These are phyloP conservation scores for Microtus montanus DNA, from an alignment of 2,113 vertebrate genomes.

Conservation along the genomic window DNA sequence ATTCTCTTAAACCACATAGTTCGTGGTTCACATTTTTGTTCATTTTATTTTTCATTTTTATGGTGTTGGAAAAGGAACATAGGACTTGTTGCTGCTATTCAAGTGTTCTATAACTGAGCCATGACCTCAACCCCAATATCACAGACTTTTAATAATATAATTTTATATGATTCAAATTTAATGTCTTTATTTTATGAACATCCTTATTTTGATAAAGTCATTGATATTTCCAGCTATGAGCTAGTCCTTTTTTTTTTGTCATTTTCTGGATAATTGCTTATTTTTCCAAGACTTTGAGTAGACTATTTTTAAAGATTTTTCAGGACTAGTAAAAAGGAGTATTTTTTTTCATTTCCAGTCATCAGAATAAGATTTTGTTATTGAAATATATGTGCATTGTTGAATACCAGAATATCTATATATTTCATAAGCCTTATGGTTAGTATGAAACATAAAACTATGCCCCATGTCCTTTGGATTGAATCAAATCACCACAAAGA, in stretches of 20 bases:
- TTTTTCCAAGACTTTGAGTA: conserved; percentile 35
- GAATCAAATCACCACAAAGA: not conserved
- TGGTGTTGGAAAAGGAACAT: not conserved
- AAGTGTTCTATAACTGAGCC: not conserved
- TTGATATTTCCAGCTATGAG: not conserved
- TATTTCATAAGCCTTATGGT: not conserved
- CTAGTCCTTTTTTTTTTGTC: not conserved
- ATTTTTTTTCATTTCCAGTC: conserved; percentile 18
- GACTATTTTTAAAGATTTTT: conserved; percentile 32
- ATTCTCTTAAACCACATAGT: not conserved
- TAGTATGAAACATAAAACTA: not conserved
- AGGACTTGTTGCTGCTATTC: not conserved
- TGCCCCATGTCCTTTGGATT: not conserved
- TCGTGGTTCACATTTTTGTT: not conserved
- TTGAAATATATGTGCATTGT: not conserved
- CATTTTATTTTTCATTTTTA: not conserved
- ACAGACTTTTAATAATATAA: not conserved
- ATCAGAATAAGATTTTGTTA: not conserved
- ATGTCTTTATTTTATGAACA: not conserved
- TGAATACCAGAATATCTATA: not conserved
- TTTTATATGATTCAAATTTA: not conserved
- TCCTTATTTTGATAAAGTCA: not conserved
- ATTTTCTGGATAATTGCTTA: not conserved
- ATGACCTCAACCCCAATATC: not conserved
- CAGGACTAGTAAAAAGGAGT: not conserved